Percentiles rank a stretch among this genome's conserved stretches.
Evolutionary conservation across 2,888 invertebrate species (phyloP).

Genomic region (Microchrysa polita): DNA sequence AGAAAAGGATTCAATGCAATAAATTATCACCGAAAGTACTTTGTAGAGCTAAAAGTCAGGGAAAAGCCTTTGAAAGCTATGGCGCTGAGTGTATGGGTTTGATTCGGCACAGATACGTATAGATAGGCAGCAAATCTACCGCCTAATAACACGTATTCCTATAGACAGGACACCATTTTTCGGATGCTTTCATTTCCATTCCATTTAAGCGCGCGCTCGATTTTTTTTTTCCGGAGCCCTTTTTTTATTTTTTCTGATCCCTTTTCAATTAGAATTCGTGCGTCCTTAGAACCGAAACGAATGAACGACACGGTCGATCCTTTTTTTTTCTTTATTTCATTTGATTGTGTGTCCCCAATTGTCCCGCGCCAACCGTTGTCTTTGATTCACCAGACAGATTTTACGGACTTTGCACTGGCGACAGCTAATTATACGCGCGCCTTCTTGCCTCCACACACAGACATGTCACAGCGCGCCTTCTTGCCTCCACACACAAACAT

Average conservation of each 20-base stretch:
- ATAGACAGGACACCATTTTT: neutral
- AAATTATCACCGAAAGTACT: slow-evolving; percentile 47
- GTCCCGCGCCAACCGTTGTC: too few species aligned
- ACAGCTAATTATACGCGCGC: slow-evolving; percentile 26
- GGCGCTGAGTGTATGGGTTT: neutral
- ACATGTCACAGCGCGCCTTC: neutral
- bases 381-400: neutral
- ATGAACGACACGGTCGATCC: neutral
- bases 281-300: neutral
- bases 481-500: too few species aligned
- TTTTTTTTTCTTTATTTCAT: neutral
- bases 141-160: neutral
- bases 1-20: slow-evolving; percentile 47
- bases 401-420: neutral
- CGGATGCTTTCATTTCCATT: slow-evolving; percentile 4
- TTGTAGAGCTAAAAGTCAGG: slow-evolving; percentile 40
- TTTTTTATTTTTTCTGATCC: slow-evolving; percentile 15
- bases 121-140: neutral
- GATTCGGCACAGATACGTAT: neutral
- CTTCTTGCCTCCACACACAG: neutral
- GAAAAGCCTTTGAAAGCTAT: neutral
- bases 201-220: slow-evolving; percentile 7
- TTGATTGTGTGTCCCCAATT: neutral
- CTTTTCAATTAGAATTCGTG: slow-evolving; percentile 27
- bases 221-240: too few species aligned